A percentile compares a stretch with the other conserved stretches of the same genome.
Evolutionary conservation across 2,888 invertebrate genomes (phyloP).

Genomic region (Isoperla grammatica): DNA sequence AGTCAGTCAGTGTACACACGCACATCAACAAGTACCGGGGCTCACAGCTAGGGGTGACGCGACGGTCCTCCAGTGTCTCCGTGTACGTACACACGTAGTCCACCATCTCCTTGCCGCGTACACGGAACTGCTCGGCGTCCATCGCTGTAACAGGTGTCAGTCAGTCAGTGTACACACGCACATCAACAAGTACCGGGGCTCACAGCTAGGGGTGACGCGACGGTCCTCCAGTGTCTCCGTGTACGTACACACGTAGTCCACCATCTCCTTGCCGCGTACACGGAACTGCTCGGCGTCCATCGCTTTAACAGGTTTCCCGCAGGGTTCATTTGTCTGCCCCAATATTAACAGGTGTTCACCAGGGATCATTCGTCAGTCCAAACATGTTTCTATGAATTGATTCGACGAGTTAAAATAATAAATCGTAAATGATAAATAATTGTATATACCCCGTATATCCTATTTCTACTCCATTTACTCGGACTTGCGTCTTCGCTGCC

Average conservation of each 20-base stretch:
- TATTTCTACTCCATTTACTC: too few relatives aligned
- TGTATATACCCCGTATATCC: too few relatives aligned
- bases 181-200: slow-evolving; percentile 90
- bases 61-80: slow-evolving; percentile 67
- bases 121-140: slow-evolving; percentile 82
- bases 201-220: slow-evolving; percentile 82
- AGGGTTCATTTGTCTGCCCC: too few relatives aligned
- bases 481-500: too few relatives aligned
- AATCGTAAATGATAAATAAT: too few relatives aligned
- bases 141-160: slow-evolving; percentile 66
- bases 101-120: slow-evolving; percentile 88
- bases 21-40: slow-evolving; percentile 91
- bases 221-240: slow-evolving; percentile 72
- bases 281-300: slow-evolving; percentile 91
- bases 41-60: slow-evolving; percentile 85
- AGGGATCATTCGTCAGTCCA: too few relatives aligned
- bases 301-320: too few relatives aligned
- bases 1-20: too few relatives aligned
- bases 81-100: slow-evolving; percentile 92
- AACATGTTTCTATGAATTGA: too few relatives aligned
- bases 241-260: slow-evolving; percentile 91
- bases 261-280: slow-evolving; percentile 84
- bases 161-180: too few relatives aligned
- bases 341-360: too few relatives aligned
- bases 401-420: too few relatives aligned